These are phyloP conservation scores for Poeciliopsis occidentalis DNA, from an alignment of 2,113 vertebrate species.

Conservation along the genomic window DNA sequence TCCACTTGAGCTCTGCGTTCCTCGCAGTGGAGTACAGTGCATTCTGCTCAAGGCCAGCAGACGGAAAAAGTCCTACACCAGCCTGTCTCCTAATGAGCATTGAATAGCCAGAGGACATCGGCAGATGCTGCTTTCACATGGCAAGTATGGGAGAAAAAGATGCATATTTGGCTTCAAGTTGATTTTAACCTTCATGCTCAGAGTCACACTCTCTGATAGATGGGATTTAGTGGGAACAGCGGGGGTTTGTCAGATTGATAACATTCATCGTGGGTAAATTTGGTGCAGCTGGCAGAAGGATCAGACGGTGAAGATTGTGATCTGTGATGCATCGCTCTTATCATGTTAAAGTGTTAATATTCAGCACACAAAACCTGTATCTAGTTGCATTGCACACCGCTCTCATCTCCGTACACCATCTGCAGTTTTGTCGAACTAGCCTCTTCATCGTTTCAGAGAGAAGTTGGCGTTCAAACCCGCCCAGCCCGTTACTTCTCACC, in stretches of 20 bases:
- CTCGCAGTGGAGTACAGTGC: slow-evolving; percentile 6
- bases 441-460: slow-evolving; percentile 32
- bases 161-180: slow-evolving; percentile 13
- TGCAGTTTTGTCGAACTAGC: slow-evolving; percentile 49
- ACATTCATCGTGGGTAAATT: not conserved
- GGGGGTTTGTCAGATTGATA: slow-evolving; percentile 11
- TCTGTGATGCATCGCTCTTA: slow-evolving; percentile 32
- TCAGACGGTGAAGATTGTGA: slow-evolving; percentile 11
- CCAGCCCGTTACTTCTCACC: not conserved
- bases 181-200: slow-evolving; percentile 16
- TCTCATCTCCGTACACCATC: slow-evolving; percentile 37
- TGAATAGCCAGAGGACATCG: slow-evolving; percentile 49
- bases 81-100: slow-evolving; percentile 62
- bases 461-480: not conserved
- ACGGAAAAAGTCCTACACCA: slow-evolving; percentile 53
- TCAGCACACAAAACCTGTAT: slow-evolving; percentile 22
- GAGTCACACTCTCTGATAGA: slow-evolving; percentile 3
- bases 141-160: slow-evolving; percentile 31
- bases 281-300: slow-evolving; percentile 2
- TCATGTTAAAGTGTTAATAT: slow-evolving; percentile 38
- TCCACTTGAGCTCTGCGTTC: slow-evolving; percentile 15
- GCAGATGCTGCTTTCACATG: slow-evolving; percentile 52
- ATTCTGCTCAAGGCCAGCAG: slow-evolving; percentile 57
- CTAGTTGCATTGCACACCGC: slow-evolving; percentile 17
- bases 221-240: not conserved